phyloP scores from a whole-genome alignment of 2,888 invertebrate species.

The Ophion costatus region DNA sequence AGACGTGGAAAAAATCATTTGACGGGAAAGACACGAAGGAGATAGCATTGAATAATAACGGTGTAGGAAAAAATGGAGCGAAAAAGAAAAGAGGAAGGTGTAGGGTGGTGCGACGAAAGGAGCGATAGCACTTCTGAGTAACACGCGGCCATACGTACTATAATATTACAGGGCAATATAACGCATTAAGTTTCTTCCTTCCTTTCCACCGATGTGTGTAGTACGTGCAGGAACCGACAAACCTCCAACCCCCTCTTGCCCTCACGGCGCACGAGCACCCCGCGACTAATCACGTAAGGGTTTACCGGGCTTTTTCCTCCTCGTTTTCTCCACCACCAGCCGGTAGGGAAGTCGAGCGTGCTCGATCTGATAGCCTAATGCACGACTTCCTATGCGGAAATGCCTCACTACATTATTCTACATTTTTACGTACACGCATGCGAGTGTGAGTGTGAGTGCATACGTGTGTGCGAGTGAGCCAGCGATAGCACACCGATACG shows the following conservation, averaged over 20 bases:
- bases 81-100: slow-evolving; percentile 6
- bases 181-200: slow-evolving; percentile 64
- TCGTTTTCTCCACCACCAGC: slow-evolving; percentile 63
- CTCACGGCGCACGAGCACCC: slow-evolving; percentile 35
- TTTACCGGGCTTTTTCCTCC: slow-evolving; percentile 74
- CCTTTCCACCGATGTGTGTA: slow-evolving; percentile 58
- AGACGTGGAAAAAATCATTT: slow-evolving; percentile 3
- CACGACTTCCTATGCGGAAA: slow-evolving; percentile 84
- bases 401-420: slow-evolving; percentile 81
- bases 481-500: slow-evolving; percentile 27
- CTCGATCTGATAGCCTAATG: slow-evolving; percentile 83
- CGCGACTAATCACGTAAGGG: slow-evolving; percentile 69
- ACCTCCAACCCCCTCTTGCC: slow-evolving; percentile 23
- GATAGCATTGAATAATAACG: not conserved
- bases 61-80: slow-evolving; percentile 6
- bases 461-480: slow-evolving; percentile 60
- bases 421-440: slow-evolving; percentile 73
- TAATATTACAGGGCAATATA: slow-evolving; percentile 56
- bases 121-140: slow-evolving; percentile 56
- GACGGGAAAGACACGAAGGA: not conserved
- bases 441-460: slow-evolving; percentile 14
- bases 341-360: slow-evolving; percentile 77
- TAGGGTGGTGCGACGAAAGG: slow-evolving; percentile 13
- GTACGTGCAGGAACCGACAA: slow-evolving; percentile 39
- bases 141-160: slow-evolving; percentile 45